Evolutionary conservation across 2,888 invertebrate genomes (phyloP), one percentile per base, ranked within the genome.

Genomic region (Macrophya alboannulata): DNA sequence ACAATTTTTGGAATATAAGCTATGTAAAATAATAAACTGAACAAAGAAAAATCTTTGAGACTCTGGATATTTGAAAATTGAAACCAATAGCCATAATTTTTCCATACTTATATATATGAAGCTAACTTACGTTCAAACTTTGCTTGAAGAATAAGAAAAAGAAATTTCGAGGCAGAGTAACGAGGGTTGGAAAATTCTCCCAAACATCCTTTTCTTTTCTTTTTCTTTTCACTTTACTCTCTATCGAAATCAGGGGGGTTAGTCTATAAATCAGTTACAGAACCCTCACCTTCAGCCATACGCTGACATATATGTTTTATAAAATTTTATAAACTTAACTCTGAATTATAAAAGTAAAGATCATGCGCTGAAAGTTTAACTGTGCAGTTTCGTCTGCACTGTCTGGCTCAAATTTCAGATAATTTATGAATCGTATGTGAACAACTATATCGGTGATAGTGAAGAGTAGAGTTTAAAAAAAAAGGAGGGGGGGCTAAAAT

Each of bases 231-330:
- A 45, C 21, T 68, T 37, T 68, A 62, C 25, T 62, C 62, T 62
- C 25, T 45, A n/a, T 71, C 40, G 72, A 15, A 74, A 43, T 43
- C 45, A 25, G 72, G 45, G 45, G 21, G 8, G 43, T 21, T 9
- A 45, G 72, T 74, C 21, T 9, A 45, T 74, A 74, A 74, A 74
- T 74, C 72, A 74, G 72, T n/a, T 74, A 17, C 72, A 45, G 45
- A 45, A 74, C 45, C 72, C 31, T 25, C 12, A 45, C 21, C 72
- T 21, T 74, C 43, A 45, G n/a, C 12, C 21, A 21, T 6, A 31
- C 17, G 17, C 71, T n/a, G 37, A 31, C 17, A 40, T 12, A 12
- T 62, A 31, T 31, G 31, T 62, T 62, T 25, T 12, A 37, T 37
- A 68, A 68, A 12, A 12, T 68, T 68, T 68, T 31, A 37, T 68